phyloP scores from a whole-genome alignment of 1,140 invertebrate species.

The Euura saliciscinereae region DNA sequence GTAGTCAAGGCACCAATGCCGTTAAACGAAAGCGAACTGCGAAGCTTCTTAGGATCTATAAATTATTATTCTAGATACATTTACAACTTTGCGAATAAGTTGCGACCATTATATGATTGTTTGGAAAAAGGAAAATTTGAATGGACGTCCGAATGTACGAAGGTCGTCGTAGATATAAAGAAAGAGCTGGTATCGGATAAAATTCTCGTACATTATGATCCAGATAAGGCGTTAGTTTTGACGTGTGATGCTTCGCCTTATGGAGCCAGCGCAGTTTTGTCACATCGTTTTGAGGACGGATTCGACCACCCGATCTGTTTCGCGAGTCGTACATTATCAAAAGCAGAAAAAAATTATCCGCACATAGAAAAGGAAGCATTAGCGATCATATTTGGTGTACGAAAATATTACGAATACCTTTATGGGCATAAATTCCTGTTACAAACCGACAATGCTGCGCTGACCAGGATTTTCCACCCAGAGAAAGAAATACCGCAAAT shows the following conservation, averaged over 20 bases:
- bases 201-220: slow-evolving; percentile 29
- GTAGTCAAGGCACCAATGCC: slow-evolving; percentile 43
- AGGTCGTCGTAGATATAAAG: slow-evolving; percentile 21
- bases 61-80: slow-evolving; percentile 35
- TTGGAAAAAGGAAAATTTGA: slow-evolving; percentile 26
- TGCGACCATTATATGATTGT: slow-evolving; percentile 31
- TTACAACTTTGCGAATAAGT: slow-evolving; percentile 22
- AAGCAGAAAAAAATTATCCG: neutral
- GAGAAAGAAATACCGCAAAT: slow-evolving; percentile 36
- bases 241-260: slow-evolving; percentile 14
- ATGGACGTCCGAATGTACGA: slow-evolving; percentile 22
- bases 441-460: slow-evolving; percentile 19
- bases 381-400: slow-evolving; percentile 49
- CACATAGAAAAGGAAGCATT: slow-evolving; percentile 39
- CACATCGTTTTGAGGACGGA: neutral
- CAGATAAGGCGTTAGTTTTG: slow-evolving; percentile 22
- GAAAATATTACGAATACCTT: slow-evolving; percentile 30
- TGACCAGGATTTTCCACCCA: slow-evolving; percentile 18
- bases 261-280: too few relatives aligned
- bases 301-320: too few relatives aligned
- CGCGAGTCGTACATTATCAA: too few relatives aligned
- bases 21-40: slow-evolving; percentile 41
- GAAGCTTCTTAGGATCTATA: slow-evolving; percentile 42
- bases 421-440: slow-evolving; percentile 19
- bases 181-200: slow-evolving; percentile 10